Conservation (phyloP, 1,140 invertebrate species). For the Bombyx mori region ASM3026992v2 NC_085108.1:5833501-5834000, state of each 20-base stretch:
- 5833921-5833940: constrained; percentile 51
- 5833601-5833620: background rate
- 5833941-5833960: constrained; percentile 21
- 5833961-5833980: constrained; percentile 34
- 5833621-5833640: constrained; percentile 20
- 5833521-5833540: constrained; percentile 3
- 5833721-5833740: constrained; percentile 45
- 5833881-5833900: constrained; percentile 61
- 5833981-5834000: constrained; percentile 54
- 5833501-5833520: background rate
- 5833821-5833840: constrained; percentile 59
- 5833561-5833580: background rate
- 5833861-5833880: constrained; percentile 60
- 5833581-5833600: background rate
- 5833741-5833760: constrained; percentile 31
- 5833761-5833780: constrained; percentile 39
- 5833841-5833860: constrained; percentile 65
- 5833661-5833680: constrained; percentile 43
- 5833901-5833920: constrained; percentile 69
- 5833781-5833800: constrained; percentile 37
- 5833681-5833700: constrained; percentile 47
- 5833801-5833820: constrained; percentile 33
- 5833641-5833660: constrained; percentile 52
- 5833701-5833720: constrained; percentile 51
- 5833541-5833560: background rate